Conservation (phyloP, 2,888 invertebrate species). For the Cheilosia vernalis region DNA sequence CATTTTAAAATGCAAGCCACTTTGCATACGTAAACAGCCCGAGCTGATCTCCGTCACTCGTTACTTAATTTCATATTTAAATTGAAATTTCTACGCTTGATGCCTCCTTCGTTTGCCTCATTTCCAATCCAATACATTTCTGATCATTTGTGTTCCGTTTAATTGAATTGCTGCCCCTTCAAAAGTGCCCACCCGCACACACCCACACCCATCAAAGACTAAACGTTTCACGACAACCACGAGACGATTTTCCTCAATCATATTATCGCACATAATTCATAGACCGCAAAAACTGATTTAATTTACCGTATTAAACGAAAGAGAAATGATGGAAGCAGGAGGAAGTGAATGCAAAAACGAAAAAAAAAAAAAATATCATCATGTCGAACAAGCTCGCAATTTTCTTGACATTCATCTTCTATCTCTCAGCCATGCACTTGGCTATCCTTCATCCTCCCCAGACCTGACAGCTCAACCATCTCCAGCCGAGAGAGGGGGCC, state of each 20-base stretch:
- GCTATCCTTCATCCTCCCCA: constrained; percentile 6
- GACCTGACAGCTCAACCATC: neutral
- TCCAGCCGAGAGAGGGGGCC: neutral
- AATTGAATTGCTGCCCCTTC: neutral
- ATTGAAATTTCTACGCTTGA: neutral
- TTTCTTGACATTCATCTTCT: constrained; percentile 26
- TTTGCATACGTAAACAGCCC: no score
- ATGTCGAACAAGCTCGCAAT: constrained; percentile 16
- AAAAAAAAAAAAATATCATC: constrained; percentile 5
- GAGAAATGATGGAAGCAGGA: constrained; percentile 6
- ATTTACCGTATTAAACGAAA: constrained; percentile 54
- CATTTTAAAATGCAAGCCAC: no score
- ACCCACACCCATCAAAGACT: neutral
- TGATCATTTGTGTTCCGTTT: neutral
- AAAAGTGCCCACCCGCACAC: neutral
- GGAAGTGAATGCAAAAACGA: constrained; percentile 1
- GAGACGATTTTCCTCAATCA: constrained; percentile 46
- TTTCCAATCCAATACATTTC: neutral
- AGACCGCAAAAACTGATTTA: constrained; percentile 63
- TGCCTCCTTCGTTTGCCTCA: neutral
- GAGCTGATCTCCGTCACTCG: no score
- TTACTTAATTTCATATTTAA: no score
- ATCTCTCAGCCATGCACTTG: constrained; percentile 25
- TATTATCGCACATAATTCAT: constrained; percentile 67
- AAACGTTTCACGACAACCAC: constrained; percentile 17